These are phyloP conservation scores for Zoroaster sp. DNA, from an alignment of 53 echinoderm and acorn worm genomes.

Conservation along the genomic window DNA sequence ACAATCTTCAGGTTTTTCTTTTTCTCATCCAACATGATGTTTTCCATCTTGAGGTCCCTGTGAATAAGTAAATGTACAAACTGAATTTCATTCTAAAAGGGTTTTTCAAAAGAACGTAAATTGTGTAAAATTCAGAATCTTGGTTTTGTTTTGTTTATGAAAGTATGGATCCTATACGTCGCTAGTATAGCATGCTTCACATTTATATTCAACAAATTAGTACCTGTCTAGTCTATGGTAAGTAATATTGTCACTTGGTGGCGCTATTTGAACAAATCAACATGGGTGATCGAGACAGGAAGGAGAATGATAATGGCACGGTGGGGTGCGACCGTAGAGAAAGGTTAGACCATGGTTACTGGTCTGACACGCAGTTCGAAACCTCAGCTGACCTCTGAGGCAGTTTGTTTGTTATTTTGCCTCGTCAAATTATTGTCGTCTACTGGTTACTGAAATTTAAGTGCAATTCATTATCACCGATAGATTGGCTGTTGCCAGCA, in stretches of 20 bases:
- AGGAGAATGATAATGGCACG: too few relatives aligned
- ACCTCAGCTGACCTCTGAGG: too few relatives aligned
- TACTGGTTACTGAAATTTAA: too few relatives aligned
- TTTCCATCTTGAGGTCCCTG: constrained; percentile 98
- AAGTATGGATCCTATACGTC: background rate
- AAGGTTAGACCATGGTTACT: too few relatives aligned
- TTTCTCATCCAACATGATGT: constrained; percentile 90
- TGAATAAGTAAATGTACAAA: constrained; percentile 19
- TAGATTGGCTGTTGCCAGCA: too few relatives aligned
- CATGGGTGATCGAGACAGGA: too few relatives aligned
- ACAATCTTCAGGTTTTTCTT: constrained; percentile 85
- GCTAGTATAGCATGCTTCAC: background rate
- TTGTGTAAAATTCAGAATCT: too few relatives aligned
- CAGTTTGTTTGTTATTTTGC: too few relatives aligned
- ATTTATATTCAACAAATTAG: background rate
- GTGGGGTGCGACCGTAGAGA: too few relatives aligned
- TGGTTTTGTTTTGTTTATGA: background rate
- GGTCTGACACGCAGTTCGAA: too few relatives aligned
- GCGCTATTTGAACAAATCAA: background rate
- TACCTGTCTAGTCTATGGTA: background rate
- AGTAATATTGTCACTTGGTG: background rate
- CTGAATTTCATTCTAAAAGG: background rate
- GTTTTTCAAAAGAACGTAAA: background rate
- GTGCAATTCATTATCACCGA: too few relatives aligned
- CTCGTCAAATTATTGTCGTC: too few relatives aligned